Conservation (phyloP, 2,888 invertebrate species). For the Rotaria magnacalcarata region DNA sequence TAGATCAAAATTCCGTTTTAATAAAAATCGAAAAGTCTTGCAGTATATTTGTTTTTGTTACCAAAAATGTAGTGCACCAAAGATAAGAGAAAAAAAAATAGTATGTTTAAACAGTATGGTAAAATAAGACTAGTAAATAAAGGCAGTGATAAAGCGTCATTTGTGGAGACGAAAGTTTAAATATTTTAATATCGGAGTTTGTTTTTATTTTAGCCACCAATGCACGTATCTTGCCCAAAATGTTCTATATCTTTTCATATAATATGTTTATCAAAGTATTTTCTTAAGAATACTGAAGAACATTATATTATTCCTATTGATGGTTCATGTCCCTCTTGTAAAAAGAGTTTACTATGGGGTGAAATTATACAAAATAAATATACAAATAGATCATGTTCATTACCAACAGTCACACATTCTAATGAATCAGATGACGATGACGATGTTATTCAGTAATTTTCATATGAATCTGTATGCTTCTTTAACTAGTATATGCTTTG, state of each 20-base stretch:
- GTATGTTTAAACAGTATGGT: too few relatives aligned
- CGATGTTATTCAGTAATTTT: not conserved
- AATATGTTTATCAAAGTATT: slow-evolving; percentile 40
- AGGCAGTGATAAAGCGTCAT: too few relatives aligned
- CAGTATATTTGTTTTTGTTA: too few relatives aligned
- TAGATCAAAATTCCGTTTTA: too few relatives aligned
- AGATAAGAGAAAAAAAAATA: too few relatives aligned
- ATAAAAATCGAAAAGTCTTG: too few relatives aligned
- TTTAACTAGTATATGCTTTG: too few relatives aligned
- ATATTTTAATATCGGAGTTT: too few relatives aligned
- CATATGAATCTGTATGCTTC: not conserved
- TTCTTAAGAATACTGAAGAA: slow-evolving; percentile 17
- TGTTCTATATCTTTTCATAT: slow-evolving; percentile 42
- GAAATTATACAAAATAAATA: slow-evolving; percentile 42
- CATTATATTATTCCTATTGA: slow-evolving; percentile 42
- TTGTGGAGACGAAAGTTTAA: too few relatives aligned
- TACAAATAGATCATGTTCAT: not conserved
- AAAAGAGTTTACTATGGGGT: slow-evolving; percentile 42
- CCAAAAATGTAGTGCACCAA: too few relatives aligned
- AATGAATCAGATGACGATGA: not conserved
- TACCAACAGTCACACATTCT: not conserved
- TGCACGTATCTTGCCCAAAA: slow-evolving; percentile 10
- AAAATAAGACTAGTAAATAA: too few relatives aligned
- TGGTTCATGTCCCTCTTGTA: slow-evolving; percentile 43
- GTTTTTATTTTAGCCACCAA: not conserved